These are phyloP conservation scores for Tetramorium alpestre DNA, from an alignment of 1,140 invertebrate genomes.

Conservation along the genomic window DNA sequence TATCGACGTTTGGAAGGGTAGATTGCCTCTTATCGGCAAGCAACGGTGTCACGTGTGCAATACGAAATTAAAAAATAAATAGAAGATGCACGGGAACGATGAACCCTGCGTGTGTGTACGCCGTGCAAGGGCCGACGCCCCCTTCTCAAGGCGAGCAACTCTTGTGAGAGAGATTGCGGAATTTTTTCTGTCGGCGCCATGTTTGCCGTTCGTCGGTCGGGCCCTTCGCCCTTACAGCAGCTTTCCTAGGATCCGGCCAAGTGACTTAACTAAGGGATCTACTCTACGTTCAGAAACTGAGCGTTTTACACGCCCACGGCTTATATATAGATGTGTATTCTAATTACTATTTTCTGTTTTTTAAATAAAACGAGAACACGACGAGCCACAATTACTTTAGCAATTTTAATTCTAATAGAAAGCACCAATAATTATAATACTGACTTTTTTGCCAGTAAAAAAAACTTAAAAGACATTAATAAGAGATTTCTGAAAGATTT, in stretches of 20 bases:
- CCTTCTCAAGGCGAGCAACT: slow-evolving; percentile 82
- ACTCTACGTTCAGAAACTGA: background rate
- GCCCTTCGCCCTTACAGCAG: slow-evolving; percentile 12
- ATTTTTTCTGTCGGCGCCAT: slow-evolving; percentile 75
- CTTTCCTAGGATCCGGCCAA: slow-evolving; percentile 7
- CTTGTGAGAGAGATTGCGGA: slow-evolving; percentile 77
- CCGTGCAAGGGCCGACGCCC: slow-evolving; percentile 78
- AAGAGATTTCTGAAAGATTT: background rate
- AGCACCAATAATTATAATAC: background rate
- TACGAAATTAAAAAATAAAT: slow-evolving; percentile 73
- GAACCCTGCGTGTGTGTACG: slow-evolving; percentile 73
- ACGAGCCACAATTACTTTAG: background rate
- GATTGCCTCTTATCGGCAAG: slow-evolving; percentile 3
- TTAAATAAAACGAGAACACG: background rate
- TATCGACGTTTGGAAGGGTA: background rate
- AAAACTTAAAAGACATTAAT: background rate
- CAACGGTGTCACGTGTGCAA: background rate
- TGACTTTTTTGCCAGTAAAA: background rate
- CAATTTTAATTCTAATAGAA: background rate
- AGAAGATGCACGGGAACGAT: slow-evolving; percentile 67
- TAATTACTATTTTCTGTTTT: background rate
- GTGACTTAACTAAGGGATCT: background rate
- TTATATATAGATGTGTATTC: background rate
- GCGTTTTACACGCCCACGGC: background rate
- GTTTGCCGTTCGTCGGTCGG: slow-evolving; percentile 51